Percentiles rank a stretch among this genome's conserved stretches.
These are phyloP conservation scores for Catostomus latipinnis DNA, from an alignment of 2,797 vertebrate species.

Conservation along the genomic window DNA sequence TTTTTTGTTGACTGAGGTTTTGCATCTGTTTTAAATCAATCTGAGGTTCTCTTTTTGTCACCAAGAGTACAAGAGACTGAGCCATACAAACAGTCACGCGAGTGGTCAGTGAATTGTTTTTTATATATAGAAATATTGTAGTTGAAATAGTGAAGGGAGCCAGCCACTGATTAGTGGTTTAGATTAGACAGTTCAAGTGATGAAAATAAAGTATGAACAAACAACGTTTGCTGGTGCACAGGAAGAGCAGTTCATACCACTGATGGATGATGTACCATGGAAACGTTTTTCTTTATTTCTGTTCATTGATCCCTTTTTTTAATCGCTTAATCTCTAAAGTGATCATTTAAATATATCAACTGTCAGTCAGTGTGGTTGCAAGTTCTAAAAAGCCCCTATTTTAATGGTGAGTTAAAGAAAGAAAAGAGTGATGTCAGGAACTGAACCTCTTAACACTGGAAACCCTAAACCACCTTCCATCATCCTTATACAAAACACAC, in stretches of 20 bases:
- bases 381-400: constrained; percentile 11
- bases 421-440: constrained; percentile 35
- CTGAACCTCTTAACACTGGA: constrained; percentile 34
- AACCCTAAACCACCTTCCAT: constrained; percentile 40
- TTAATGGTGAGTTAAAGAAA: constrained; percentile 12
- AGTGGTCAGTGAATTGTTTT: constrained; percentile 22
- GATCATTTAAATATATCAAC: constrained; percentile 24
- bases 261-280: constrained; percentile 20
- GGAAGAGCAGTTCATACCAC: not conserved
- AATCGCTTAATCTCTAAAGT: not conserved
- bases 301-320: not conserved
- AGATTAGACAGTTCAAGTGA: constrained; percentile 20
- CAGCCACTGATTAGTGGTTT: constrained; percentile 37
- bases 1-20: constrained; percentile 28
- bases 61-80: constrained; percentile 1
- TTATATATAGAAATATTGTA: constrained; percentile 25
- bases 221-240: not conserved
- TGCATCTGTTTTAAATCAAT: constrained; percentile 34
- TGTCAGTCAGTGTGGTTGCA: constrained; percentile 18
- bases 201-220: not conserved
- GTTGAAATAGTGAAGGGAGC: not conserved
- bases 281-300: not conserved
- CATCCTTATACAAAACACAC: constrained; percentile 17
- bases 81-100: constrained; percentile 35
- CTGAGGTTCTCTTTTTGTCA: constrained; percentile 32